Percentiles rank a stretch among this genome's conserved stretches.
These are phyloP conservation scores for Hormiphora californensis DNA, from an alignment of 37 sponge, comb jelly and placozoan species.

Conservation along the genomic window DNA sequence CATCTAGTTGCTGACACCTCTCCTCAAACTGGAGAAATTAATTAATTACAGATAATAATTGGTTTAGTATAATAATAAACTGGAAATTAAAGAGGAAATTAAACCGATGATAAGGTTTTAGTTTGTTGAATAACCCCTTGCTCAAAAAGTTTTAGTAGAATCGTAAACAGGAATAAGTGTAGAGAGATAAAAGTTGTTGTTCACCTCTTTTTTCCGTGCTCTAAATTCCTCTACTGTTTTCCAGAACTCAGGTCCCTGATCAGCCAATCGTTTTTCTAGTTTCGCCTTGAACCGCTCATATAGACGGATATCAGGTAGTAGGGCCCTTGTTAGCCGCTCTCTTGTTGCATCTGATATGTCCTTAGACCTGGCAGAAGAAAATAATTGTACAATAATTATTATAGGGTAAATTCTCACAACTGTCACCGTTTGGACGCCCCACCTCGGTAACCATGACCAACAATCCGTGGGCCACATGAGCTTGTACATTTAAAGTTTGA, in stretches of 20 bases:
- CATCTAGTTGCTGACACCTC: neutral
- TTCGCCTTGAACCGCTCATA: neutral
- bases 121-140: neutral
- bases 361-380: too few relatives aligned
- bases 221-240: neutral
- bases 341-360: too few relatives aligned
- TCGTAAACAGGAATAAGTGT: too few relatives aligned
- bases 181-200: neutral
- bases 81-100: too few relatives aligned
- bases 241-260: neutral
- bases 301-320: neutral
- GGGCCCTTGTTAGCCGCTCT: neutral
- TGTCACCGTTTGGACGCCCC: too few relatives aligned
- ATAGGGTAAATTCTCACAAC: too few relatives aligned
- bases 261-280: neutral
- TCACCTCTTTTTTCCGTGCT: neutral
- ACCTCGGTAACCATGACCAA: too few relatives aligned
- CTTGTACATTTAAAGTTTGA: too few relatives aligned
- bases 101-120: neutral
- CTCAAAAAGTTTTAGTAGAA: neutral
- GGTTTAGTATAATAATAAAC: too few relatives aligned
- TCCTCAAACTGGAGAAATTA: constrained; percentile 43
- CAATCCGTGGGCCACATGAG: too few relatives aligned
- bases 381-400: too few relatives aligned
- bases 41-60: too few relatives aligned